A percentile compares a stretch with the other conserved stretches of the same genome.
These are phyloP conservation scores for Petrophora chlorosata DNA, from an alignment of 2,888 invertebrate species.

Conservation along the genomic window DNA sequence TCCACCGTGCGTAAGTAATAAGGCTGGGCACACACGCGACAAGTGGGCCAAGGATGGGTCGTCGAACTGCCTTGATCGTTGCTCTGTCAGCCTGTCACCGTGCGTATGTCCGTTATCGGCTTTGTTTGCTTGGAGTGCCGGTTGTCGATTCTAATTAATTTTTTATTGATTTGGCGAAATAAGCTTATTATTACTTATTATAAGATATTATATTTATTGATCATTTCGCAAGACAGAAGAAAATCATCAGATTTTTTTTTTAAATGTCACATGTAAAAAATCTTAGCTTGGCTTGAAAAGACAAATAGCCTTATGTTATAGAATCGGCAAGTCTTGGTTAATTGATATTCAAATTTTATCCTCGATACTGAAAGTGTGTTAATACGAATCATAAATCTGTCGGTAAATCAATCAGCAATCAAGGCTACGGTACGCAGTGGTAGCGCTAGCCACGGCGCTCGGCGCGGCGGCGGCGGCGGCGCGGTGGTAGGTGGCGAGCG, in stretches of 20 bases:
- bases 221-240: no score
- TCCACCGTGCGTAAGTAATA: constrained; percentile 17
- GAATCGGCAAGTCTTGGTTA: background rate
- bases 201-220: no score
- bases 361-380: constrained; percentile 13
- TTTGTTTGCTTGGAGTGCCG: background rate
- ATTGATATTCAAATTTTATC: constrained; percentile 23
- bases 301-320: constrained; percentile 5
- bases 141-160: constrained; percentile 4
- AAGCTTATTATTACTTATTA: no score
- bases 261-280: background rate
- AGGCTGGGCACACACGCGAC: constrained; percentile 32
- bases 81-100: constrained; percentile 9
- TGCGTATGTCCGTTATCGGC: background rate
- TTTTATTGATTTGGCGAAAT: constrained; percentile 7
- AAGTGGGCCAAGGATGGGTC: constrained; percentile 61
- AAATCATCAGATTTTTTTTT: no score
- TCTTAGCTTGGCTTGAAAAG: background rate
- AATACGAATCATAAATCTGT: constrained; percentile 15
- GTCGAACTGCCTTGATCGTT: constrained; percentile 31
- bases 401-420: constrained; percentile 32
- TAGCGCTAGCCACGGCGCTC: no score
- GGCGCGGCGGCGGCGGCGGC: no score
- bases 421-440: constrained; percentile 13
- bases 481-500: no score